phyloP scores from a whole-genome alignment of 2,797 vertebrate genomes.

The Apodemus agrarius region DNA sequence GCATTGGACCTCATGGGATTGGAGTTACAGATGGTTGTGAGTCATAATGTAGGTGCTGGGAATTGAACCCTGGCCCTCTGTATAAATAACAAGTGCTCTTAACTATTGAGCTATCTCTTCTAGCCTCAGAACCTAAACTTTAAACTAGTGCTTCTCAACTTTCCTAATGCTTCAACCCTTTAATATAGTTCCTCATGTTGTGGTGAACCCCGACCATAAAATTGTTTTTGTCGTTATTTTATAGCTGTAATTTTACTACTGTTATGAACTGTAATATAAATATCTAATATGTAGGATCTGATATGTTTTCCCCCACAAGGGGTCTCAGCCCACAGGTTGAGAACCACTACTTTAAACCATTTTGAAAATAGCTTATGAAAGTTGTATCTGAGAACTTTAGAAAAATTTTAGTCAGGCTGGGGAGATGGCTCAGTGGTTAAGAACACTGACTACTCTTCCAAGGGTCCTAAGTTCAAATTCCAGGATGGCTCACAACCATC shows the following conservation, averaged over 20 bases:
- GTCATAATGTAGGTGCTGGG: background rate
- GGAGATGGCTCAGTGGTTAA: no score
- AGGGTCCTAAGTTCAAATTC: no score
- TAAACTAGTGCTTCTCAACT: background rate
- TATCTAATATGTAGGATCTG: background rate
- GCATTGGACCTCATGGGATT: background rate
- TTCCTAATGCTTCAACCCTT: background rate
- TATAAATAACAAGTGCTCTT: background rate
- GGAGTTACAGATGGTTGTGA: background rate
- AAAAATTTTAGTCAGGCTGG: background rate
- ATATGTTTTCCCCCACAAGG: background rate
- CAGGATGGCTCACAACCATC: no score
- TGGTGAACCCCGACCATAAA: background rate
- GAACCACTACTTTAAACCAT: slow-evolving; percentile 24
- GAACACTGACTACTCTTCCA: no score
- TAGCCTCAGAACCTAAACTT: background rate
- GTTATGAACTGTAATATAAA: background rate
- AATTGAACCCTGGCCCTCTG: background rate
- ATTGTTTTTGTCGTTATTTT: background rate
- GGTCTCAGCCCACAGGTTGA: background rate
- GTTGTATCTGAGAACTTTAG: slow-evolving; percentile 3
- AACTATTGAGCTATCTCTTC: background rate
- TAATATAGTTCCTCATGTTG: background rate
- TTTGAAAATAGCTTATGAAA: slow-evolving; percentile 54
- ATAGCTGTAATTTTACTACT: background rate